Base-by-base conservation (phyloP, 2,888 invertebrate genomes). In the Philopedon plagiatum region DNA sequence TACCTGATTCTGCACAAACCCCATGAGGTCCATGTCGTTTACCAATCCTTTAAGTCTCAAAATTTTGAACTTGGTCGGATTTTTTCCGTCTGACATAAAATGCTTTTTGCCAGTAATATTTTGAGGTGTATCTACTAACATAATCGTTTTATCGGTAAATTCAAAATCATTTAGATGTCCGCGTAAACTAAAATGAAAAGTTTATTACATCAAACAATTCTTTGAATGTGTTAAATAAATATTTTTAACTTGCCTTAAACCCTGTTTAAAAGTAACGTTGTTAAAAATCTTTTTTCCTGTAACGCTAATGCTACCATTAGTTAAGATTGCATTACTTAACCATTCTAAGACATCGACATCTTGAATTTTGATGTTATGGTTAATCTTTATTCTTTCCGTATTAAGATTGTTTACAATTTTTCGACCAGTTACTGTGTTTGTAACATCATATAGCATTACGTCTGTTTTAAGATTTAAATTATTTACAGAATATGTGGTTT, bases 381-480 rank as follows among this genome's bases (percentile, higher is more conserved):
- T 76, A 8, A 84, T 79, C 57, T 81, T 79, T 1, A 90, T 77
- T 66, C 85, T 81, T 26, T 82, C 80, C 0, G 86, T 83, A 15
- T 76, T 76, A n/a, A 88, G 80, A 62, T 83, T 81, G 5, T 81
- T 56, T 34, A 88, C 80, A 39, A 57, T 79, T 82, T 88, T 89
- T 1, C 77, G 78, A 2, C 87, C 87, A 0, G 84, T 86, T 0
- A 90, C 80, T 2, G 84, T 78, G 79, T 87, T 88, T 19, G 76
- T 62, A 60, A 79, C 61, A 73, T 87, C 87, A 57, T 83, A 82
- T 46, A 86, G 85, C 75, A 89, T 83, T 15, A 90, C 82, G 76
- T 91, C 90, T 7, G 83, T 83, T 11, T 83, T 79, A 23, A 90
- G 81, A 82, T 88, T 85, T 49, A 88, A 79, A 71, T 85, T 81